A percentile compares a stretch with the other conserved stretches of the same genome.
These are phyloP conservation scores for Elanoides forficatus DNA, from an alignment of 2,113 vertebrate genomes.

Conservation along the genomic window DNA sequence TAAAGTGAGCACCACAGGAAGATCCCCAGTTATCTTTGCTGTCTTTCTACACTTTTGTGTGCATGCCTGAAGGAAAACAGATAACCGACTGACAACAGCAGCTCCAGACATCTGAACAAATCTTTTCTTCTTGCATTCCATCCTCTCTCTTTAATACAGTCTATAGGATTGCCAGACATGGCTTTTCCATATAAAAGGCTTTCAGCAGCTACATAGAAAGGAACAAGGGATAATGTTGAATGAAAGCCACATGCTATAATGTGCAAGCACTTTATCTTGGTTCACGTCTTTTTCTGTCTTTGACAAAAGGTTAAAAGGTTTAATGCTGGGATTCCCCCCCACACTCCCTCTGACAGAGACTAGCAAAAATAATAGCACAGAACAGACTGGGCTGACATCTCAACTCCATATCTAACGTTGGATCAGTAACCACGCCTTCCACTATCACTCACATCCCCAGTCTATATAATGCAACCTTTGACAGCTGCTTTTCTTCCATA, in stretches of 20 bases:
- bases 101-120: not conserved
- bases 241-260: not conserved
- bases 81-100: not conserved
- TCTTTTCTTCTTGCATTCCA: not conserved
- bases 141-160: not conserved
- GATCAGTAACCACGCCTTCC: not conserved
- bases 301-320: not conserved
- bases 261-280: not conserved
- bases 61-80: not conserved
- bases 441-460: not conserved
- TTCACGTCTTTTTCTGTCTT: not conserved
- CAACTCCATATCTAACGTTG: not conserved
- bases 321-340: not conserved
- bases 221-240: not conserved
- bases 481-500: not conserved
- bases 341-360: not conserved
- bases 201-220: not conserved
- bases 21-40: not conserved
- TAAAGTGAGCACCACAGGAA: not conserved
- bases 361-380: not conserved
- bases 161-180: not conserved
- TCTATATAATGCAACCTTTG: not conserved
- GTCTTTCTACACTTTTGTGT: not conserved
- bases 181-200: not conserved
- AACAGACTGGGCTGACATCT: not conserved